A percentile compares a stretch with the other conserved stretches of the same genome.
phyloP scores from a whole-genome alignment of 2,888 invertebrate genomes.

The Neoitamus cyanurus region DNA sequence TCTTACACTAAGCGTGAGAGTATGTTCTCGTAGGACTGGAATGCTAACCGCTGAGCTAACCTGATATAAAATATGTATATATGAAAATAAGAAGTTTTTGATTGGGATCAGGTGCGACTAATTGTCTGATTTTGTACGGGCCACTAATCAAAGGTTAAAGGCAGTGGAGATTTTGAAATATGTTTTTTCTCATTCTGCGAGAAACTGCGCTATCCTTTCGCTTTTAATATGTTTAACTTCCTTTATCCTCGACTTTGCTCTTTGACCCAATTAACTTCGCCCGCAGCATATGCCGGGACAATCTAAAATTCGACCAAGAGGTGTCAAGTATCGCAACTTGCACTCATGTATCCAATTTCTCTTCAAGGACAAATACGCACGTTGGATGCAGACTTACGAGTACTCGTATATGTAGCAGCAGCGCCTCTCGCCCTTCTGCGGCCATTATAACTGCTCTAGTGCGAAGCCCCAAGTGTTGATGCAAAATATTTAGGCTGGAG shows the following conservation, averaged over 20 bases:
- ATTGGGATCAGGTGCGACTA: too few species aligned
- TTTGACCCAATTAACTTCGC: neutral
- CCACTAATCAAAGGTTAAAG: too few species aligned
- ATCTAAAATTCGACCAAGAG: neutral
- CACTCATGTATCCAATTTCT: conserved; percentile 13
- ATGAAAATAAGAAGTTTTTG: too few species aligned
- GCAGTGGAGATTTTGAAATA: too few species aligned
- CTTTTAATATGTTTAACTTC: neutral
- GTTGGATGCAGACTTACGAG: too few species aligned
- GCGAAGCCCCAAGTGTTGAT: neutral
- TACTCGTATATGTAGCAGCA: too few species aligned
- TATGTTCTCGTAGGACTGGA: too few species aligned
- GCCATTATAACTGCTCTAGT: neutral
- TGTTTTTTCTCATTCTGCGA: too few species aligned
- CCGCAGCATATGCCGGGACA: neutral
- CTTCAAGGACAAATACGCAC: neutral
- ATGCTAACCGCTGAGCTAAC: too few species aligned
- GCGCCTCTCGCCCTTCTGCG: neutral
- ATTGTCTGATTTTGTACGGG: too few species aligned
- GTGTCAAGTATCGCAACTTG: neutral
- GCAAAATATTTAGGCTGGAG: neutral
- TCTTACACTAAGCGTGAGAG: too few species aligned
- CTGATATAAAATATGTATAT: too few species aligned
- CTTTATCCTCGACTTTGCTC: neutral
- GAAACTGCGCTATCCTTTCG: neutral